Evolutionary conservation across 2,888 invertebrate genomes (phyloP).

Genomic region (Eulithis testata): DNA sequence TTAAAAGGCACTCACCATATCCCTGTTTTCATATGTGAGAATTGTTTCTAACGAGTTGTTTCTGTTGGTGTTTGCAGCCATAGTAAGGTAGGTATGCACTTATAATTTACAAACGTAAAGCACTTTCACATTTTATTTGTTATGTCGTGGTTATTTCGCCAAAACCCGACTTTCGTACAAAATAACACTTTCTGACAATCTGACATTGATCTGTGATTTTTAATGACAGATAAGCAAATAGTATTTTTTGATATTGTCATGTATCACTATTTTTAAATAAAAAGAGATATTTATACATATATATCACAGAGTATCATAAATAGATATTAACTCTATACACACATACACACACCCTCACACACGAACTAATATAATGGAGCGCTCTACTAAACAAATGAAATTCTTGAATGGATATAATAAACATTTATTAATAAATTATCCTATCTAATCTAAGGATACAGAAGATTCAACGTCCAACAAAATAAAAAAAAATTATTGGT

Average conservation of each 20-base stretch:
- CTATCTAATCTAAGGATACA: slow-evolving; percentile 23
- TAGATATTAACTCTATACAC: too few relatives aligned
- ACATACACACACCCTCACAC: too few relatives aligned
- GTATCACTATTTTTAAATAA: too few relatives aligned
- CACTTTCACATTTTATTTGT: slow-evolving; percentile 18
- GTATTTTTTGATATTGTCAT: background rate
- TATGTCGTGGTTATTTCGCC: background rate
- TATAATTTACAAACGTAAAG: slow-evolving; percentile 29
- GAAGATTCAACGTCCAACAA: slow-evolving; percentile 31
- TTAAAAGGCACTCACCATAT: slow-evolving; percentile 53
- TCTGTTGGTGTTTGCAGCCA: slow-evolving; percentile 24
- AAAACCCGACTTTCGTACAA: background rate
- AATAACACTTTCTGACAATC: too few relatives aligned
- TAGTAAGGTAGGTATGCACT: slow-evolving; percentile 43
- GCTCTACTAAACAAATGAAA: background rate
- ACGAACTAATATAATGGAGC: too few relatives aligned
- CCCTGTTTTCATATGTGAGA: slow-evolving; percentile 66
- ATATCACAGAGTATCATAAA: too few relatives aligned
- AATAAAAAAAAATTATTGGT: slow-evolving; percentile 13
- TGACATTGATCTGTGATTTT: background rate
- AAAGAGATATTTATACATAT: too few relatives aligned
- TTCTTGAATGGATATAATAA: slow-evolving; percentile 7
- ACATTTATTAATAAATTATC: slow-evolving; percentile 37
- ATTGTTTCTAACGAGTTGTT: slow-evolving; percentile 67
- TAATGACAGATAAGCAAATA: slow-evolving; percentile 1